Conservation (phyloP, 2,113 vertebrate species). For the Motacilla tschutschensis region DNA sequence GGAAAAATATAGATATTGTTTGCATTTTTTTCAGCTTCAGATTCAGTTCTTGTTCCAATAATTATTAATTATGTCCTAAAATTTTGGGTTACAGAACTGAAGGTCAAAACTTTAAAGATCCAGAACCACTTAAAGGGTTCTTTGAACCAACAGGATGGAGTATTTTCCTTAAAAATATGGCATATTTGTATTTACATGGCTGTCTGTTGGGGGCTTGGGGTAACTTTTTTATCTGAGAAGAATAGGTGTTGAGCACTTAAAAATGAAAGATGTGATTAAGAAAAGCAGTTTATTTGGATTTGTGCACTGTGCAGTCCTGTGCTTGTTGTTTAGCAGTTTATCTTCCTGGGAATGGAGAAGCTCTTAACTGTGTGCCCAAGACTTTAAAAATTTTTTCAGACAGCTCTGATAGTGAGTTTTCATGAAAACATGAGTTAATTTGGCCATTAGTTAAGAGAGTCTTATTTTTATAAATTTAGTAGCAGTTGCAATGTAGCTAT, state of each 20-base stretch:
- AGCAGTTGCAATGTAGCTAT: background rate
- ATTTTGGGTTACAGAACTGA: background rate
- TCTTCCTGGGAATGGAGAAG: background rate
- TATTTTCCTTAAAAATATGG: background rate
- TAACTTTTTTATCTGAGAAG: background rate
- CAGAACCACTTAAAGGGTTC: background rate
- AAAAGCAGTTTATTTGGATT: background rate
- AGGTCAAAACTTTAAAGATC: background rate
- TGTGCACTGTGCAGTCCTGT: background rate
- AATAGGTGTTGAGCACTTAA: background rate
- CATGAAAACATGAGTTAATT: background rate
- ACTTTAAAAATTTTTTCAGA: background rate
- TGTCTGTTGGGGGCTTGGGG: background rate
- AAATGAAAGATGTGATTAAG: background rate
- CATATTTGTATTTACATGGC: background rate
- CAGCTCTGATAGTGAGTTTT: background rate
- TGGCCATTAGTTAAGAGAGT: background rate
- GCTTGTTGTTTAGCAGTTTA: background rate
- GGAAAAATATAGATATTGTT: background rate
- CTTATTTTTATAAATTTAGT: background rate
- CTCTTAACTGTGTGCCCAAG: background rate
- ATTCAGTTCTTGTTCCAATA: background rate
- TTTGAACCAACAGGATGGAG: background rate
- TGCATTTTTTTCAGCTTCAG: background rate
- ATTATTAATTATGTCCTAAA: background rate